Evolutionary conservation across 2,797 vertebrate genomes (phyloP), one percentile per base, ranked within the genome.

Genomic region (Novumbra hubbsi): DNA sequence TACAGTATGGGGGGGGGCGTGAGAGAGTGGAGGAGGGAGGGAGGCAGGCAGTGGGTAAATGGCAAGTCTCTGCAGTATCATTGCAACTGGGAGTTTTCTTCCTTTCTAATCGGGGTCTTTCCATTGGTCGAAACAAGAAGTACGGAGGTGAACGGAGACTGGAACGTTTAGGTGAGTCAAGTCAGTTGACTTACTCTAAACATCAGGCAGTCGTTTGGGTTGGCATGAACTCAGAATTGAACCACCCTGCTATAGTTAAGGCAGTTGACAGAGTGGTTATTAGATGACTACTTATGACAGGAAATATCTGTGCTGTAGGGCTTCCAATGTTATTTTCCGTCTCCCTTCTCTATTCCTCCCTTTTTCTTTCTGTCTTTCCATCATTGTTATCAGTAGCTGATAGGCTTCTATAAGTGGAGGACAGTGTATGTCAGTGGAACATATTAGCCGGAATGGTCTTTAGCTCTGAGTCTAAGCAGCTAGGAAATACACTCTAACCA

Each of bases 341-440:
- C 41, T 66, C 27, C 17, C 66, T 15, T 49, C 28, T 60, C 64
- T 75, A 66, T 24, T 34, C 28, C 34, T 48, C 11, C 34, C 14
- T 28, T 63, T 21, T 17, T 49, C 72, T 24, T 27, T 57, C 67
- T 73, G 72, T 45, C 71, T 77, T 76, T 72, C 38, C 38, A 7
- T 50, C n/a, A 5, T 21, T 60, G 55, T 57, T 57, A 57, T 57
- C 55, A 24, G n/a, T 24, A 24, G 55, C n/a, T 60, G 21, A 60
- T 60, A 24, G 55, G 55, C 55, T 60, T 1, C 21, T 60, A 60
- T 14, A 14, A 24, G 24, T 60, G 24, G 21, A 27, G n/a, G 11
- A 60, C 55, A 60, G 21, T 24, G 24, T 21, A 60, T 60, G 55
- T 60, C 41, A 45, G 41, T 57, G 55, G 55, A 45, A 45, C 14